Evolutionary conservation across 2,797 vertebrate species (phyloP).

Genomic region (Hipposideros larvatus): DNA sequence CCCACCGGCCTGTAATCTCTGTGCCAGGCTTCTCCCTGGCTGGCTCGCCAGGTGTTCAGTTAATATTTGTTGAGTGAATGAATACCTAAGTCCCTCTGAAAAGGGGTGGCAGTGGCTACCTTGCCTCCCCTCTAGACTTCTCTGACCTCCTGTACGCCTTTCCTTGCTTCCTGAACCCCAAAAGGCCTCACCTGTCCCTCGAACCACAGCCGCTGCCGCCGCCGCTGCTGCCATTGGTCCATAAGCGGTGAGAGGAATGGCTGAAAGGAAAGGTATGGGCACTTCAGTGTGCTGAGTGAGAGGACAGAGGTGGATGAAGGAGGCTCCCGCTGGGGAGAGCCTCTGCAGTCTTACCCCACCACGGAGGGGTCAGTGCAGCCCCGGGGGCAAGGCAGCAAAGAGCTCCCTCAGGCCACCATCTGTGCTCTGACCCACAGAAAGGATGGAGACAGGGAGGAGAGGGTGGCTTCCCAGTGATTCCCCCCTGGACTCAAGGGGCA

Average conservation of each 20-base stretch:
- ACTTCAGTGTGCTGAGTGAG: conserved; percentile 36
- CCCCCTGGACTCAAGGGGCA: not conserved
- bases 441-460: not conserved
- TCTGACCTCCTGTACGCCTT: not conserved
- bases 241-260: conserved; percentile 98
- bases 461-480: not conserved
- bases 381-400: not conserved
- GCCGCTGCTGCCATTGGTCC: conserved; percentile 98
- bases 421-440: not conserved
- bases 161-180: conserved; percentile 26
- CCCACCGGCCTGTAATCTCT: not conserved
- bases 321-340: not conserved
- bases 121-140: not conserved
- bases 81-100: not conserved
- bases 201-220: conserved; percentile 95
- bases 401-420: not conserved
- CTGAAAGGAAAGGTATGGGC: conserved; percentile 87
- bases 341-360: not conserved
- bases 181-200: conserved; percentile 92
- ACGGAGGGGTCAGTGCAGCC: not conserved
- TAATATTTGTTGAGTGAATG: not conserved
- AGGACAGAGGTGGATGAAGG: not conserved
- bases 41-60: not conserved
- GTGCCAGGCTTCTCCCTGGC: not conserved
- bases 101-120: not conserved